Evolutionary conservation across 2,888 invertebrate species (phyloP).

Genomic region (Spodoptera exigua): DNA sequence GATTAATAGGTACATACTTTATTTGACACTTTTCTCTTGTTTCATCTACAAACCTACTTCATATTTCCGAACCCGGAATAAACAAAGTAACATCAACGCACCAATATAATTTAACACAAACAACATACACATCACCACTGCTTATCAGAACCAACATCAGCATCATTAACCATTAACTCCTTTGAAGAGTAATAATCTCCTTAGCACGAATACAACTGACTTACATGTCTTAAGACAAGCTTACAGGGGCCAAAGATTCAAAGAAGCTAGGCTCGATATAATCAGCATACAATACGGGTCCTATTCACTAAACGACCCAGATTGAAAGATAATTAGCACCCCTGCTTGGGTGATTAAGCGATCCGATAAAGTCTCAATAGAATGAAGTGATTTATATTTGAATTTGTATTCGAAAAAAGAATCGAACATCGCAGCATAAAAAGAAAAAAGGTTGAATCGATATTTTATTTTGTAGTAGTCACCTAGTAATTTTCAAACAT

Average conservation of each 20-base stretch:
- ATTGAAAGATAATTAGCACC: constrained; percentile 60
- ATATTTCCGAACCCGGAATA: no score
- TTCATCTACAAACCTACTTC: no score
- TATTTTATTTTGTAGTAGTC: neutral
- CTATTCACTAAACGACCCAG: constrained; percentile 46
- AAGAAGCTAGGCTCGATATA: constrained; percentile 52
- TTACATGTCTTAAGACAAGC: constrained; percentile 19
- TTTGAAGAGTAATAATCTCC: constrained; percentile 35
- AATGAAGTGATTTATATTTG: constrained; percentile 36
- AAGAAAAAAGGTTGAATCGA: neutral
- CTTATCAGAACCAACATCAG: neutral
- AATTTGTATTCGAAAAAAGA: neutral
- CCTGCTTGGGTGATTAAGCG: constrained; percentile 49
- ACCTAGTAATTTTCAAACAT: no score
- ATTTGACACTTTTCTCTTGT: no score
- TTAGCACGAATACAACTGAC: constrained; percentile 13
- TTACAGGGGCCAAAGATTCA: constrained; percentile 38
- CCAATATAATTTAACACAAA: no score
- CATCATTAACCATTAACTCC: constrained; percentile 34
- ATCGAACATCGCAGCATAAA: no score
- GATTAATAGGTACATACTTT: no score
- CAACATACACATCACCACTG: no score
- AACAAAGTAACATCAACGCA: no score
- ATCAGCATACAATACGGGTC: constrained; percentile 55
- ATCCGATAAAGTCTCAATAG: constrained; percentile 48